phyloP scores from a whole-genome alignment of 2,888 invertebrate species.

The Caenorhabditis imperialis region DNA sequence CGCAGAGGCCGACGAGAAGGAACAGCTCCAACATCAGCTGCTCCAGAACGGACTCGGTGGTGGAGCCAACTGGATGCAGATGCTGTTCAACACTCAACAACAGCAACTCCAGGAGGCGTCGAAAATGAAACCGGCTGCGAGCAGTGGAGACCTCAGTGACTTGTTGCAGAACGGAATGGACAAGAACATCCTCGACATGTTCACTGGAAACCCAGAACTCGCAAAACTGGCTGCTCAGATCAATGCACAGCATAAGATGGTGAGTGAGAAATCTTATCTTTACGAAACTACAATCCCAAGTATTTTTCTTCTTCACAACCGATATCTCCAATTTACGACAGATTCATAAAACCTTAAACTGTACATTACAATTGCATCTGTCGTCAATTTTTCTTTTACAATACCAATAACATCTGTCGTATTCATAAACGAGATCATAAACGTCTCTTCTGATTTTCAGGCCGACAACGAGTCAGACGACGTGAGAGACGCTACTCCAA shows the following conservation, averaged over 20 bases:
- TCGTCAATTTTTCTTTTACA: no score
- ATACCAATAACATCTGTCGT: background rate
- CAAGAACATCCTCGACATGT: conserved; percentile 20
- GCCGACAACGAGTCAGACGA: conserved; percentile 21
- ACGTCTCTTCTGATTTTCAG: conserved; percentile 17
- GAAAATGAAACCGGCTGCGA: background rate
- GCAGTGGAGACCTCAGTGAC: background rate
- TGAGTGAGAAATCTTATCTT: conserved; percentile 14
- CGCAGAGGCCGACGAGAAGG: conserved; percentile 32
- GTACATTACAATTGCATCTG: no score
- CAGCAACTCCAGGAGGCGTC: conserved; percentile 6
- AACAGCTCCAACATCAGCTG: conserved; percentile 14
- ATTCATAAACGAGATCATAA: background rate
- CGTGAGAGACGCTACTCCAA: conserved; percentile 14
- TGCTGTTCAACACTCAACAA: conserved; percentile 29
- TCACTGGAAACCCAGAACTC: conserved; percentile 15
- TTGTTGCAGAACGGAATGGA: conserved; percentile 14
- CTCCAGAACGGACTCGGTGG: conserved; percentile 14
- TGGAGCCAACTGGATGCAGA: conserved; percentile 16
- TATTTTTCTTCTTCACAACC: background rate
- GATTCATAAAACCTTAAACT: background rate
- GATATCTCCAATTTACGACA: background rate
- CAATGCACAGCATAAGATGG: conserved; percentile 14
- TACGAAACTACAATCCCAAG: background rate
- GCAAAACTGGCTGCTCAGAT: conserved; percentile 25